Base-by-base conservation (phyloP, 1,140 invertebrate genomes). In the Ptiloglossa arizonensis region DNA sequence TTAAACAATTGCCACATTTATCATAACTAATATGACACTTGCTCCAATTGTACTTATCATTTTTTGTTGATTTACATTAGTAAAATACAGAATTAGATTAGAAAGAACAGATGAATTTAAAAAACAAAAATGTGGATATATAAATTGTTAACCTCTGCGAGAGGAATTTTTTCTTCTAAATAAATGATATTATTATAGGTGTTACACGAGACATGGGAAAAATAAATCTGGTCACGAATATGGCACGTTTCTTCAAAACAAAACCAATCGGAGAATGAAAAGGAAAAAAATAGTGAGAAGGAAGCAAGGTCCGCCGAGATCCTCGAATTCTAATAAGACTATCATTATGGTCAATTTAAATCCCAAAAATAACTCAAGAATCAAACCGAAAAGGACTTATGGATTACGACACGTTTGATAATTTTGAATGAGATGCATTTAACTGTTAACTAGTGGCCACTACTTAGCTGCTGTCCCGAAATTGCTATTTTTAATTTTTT, bases 321-420 rank as follows among this genome's bases (percentile, higher is more conserved):
- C 24, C 0, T 73, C 59, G 5, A 64, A 69, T 8, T 85, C 81
- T 0, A 6, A 81, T 11, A 85, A 73, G 54, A 77, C 72, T 5
- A 17, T 84, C 5, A 64, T 85, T 62, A 44, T 68, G 22, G 27
- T 85, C n/a, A 46, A 54, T 2, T 2, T 63, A 15, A 35, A 57
- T 1, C n/a, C 57, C 32, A 56, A 15, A n/a, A 44, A 62, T 1
- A 52, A 32, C 1, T 24, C 27, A 27, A 44, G 15, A 60, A 41
- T 0, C 4, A n/a, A 22, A 63, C 6, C 19, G 67, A 63, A 38
- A 71, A 66, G 5, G n/a, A 44, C 9, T 44, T 2, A 1, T 17
- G 19, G 41, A 44, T 56, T 52, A 46, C 13, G 32, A 8, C 57
- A 38, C 11, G 38, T 46, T 60, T 4, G 3, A 17, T 38, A 35